These are phyloP conservation scores for Ametastegia equiseti DNA, from an alignment of 2,888 invertebrate species.

Conservation along the genomic window DNA sequence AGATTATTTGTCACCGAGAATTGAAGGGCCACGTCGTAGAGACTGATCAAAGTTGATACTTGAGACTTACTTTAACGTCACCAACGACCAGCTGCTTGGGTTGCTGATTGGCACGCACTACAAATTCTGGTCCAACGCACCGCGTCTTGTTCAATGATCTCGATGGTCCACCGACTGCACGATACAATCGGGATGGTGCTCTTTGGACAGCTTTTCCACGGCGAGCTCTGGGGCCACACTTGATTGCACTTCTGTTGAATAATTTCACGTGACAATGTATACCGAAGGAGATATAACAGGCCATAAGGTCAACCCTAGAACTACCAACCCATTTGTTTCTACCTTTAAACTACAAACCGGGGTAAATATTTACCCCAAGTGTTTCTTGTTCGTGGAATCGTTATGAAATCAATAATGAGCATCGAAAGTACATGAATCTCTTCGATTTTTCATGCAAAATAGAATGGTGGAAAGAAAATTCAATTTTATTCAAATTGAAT, in stretches of 20 bases:
- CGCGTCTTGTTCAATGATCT: slow-evolving; percentile 75
- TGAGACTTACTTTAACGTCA: slow-evolving; percentile 76
- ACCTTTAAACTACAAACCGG: too few relatives aligned
- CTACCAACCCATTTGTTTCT: too few relatives aligned
- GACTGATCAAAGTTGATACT: neutral
- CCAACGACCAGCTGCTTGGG: slow-evolving; percentile 81
- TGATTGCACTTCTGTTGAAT: slow-evolving; percentile 55
- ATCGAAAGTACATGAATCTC: too few relatives aligned
- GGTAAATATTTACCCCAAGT: too few relatives aligned
- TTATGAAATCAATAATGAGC: too few relatives aligned
- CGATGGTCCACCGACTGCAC: slow-evolving; percentile 77
- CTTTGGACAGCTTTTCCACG: slow-evolving; percentile 84
- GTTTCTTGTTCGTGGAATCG: too few relatives aligned
- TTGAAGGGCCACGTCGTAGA: neutral
- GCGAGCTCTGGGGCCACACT: slow-evolving; percentile 71
- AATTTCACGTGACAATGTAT: neutral
- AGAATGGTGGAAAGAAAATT: too few relatives aligned
- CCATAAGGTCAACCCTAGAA: too few relatives aligned
- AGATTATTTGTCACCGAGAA: too few relatives aligned
- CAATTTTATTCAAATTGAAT: too few relatives aligned
- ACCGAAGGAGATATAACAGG: neutral
- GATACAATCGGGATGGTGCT: slow-evolving; percentile 84
- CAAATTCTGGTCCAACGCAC: slow-evolving; percentile 86
- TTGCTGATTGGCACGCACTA: slow-evolving; percentile 84
- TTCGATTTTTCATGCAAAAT: too few relatives aligned